phyloP scores from a whole-genome alignment of 2,113 vertebrate species.

The Budorcas taxicolor region DNA sequence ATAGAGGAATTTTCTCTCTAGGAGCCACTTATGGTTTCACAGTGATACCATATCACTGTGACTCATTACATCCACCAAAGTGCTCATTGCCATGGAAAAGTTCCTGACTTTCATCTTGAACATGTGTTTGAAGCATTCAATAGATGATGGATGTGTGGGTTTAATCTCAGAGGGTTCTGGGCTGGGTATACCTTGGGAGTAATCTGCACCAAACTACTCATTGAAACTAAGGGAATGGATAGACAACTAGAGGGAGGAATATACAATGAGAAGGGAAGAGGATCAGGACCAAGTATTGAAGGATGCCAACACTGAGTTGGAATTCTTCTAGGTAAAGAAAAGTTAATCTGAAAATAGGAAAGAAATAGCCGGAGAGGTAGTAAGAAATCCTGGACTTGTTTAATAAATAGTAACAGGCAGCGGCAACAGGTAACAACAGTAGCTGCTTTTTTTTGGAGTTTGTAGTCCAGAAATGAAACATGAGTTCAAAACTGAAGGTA shows the following conservation, averaged over 20 bases:
- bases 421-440: neutral
- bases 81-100: neutral
- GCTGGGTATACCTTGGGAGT: neutral
- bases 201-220: neutral
- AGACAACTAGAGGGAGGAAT: neutral
- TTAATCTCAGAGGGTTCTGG: conserved; percentile 12
- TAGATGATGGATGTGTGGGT: neutral
- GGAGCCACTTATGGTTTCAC: too few species aligned
- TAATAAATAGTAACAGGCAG: neutral
- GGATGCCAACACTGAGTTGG: neutral
- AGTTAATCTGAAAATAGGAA: neutral
- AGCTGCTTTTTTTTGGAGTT: neutral
- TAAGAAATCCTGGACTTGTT: neutral
- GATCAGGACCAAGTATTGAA: neutral
- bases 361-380: neutral
- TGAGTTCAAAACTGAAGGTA: neutral
- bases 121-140: neutral
- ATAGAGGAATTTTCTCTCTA: neutral
- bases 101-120: neutral
- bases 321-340: neutral
- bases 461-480: neutral
- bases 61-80: neutral
- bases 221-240: neutral
- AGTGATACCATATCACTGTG: too few species aligned
- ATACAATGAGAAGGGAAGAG: neutral